Evolutionary conservation across 2,797 vertebrate species (phyloP), one percentile per base, ranked within the genome.

Genomic region (Falco naumanni): DNA sequence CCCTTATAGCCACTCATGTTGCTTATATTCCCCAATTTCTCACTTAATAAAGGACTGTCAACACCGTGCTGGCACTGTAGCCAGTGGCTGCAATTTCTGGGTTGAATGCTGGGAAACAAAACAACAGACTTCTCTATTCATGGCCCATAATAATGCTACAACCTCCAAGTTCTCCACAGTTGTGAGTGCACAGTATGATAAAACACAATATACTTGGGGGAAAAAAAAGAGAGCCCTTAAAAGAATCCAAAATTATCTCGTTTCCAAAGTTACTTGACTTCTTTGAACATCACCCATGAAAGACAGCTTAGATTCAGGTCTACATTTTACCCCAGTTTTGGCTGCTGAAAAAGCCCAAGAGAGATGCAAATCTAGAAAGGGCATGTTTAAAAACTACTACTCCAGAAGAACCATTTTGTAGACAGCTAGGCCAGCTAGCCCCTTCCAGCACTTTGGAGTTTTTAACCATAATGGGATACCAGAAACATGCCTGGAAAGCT

Each of bases 131-230:
- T 80, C 19, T 20, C 16, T 79, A 11, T 28, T 63, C 9, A 13
- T 6, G 6, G 25, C 29, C 41, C 26, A 11, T 26, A 71, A n/a
- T 4, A 56, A 13, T 20, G 28, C 16, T n/a, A 43, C 19, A 79
- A 16, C 29, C 33, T 41, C 33, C 0, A 0, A 91, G 39, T 8
- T 66, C 13, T 10, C 14, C 29, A 17, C 8, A 51, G 10, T 21
- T 60, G 53, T 68, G 21, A 84, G 37, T 10, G 22, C 39, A 31
- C 13, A 6, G 20, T 18, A n/a, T 8, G 10, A 29, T 7, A 57
- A 21, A 3, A 39, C 6, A 20, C 11, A 33, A 20, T 8, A 60
- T 8, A 66, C 8, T 8, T 4, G 4, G 20, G 31, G 13, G 25
- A 47, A 43, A 53, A 53, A 59, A 43, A 3, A 72, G 3, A 68